These are phyloP conservation scores for Orchestia grillus DNA, from an alignment of 1,140 invertebrate species.

Conservation along the genomic window DNA sequence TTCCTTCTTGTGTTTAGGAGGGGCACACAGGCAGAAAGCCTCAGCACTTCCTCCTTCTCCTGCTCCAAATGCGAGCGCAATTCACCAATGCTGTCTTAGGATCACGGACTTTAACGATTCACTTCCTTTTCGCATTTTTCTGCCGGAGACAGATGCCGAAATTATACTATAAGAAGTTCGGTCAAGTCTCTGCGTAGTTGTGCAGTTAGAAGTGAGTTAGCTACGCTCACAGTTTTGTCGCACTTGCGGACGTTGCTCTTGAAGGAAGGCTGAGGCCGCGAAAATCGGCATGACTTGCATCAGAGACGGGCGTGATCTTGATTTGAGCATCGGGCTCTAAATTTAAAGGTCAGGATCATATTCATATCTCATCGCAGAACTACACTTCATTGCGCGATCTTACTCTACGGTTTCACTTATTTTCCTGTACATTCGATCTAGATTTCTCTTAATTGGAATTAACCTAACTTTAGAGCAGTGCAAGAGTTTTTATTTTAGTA, in stretches of 20 bases:
- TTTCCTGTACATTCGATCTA: not conserved
- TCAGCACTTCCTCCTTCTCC: slow-evolving; percentile 31
- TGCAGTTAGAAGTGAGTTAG: not conserved
- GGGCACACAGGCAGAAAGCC: slow-evolving; percentile 15
- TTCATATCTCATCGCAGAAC: not conserved
- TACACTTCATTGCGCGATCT: not conserved
- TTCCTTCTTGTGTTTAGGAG: slow-evolving; percentile 4
- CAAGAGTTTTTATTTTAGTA: not conserved
- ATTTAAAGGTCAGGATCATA: not conserved
- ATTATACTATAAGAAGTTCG: not conserved
- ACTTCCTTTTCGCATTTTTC: not conserved
- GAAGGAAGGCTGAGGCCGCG: no score
- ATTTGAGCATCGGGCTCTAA: not conserved
- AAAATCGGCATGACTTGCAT: not conserved
- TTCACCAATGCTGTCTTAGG: not conserved
- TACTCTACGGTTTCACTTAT: not conserved
- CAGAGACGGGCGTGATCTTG: not conserved
- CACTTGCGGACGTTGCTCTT: not conserved
- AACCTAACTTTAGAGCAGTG: not conserved
- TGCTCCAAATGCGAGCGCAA: not conserved
- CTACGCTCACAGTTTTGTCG: not conserved
- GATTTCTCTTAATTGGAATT: not conserved
- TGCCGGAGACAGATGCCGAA: not conserved
- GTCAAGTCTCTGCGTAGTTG: not conserved
- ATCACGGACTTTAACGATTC: not conserved